Evolutionary conservation across 1,140 invertebrate species (phyloP).

Genomic region (Orius insidiosus): DNA sequence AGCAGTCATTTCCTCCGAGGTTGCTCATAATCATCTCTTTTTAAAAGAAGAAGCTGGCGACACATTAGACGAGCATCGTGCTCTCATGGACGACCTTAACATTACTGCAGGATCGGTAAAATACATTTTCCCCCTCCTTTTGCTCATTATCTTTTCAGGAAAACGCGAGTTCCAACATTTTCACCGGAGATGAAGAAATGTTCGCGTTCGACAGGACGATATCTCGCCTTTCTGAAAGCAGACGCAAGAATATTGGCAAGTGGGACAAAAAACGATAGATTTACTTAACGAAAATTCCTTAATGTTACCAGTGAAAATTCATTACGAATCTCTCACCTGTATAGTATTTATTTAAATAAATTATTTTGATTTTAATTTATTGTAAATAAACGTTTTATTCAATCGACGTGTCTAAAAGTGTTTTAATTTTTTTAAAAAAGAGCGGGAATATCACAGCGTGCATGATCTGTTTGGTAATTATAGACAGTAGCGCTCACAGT

Average conservation of each 20-base stretch:
- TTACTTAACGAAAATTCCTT: background rate
- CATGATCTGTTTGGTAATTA: too few species aligned
- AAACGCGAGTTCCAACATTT: conserved; percentile 62
- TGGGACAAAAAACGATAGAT: conserved; percentile 24
- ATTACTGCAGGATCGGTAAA: conserved; percentile 46
- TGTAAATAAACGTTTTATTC: too few species aligned
- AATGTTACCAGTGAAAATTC: too few species aligned
- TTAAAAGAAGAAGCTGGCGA: conserved; percentile 29
- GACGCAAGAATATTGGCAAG: conserved; percentile 82
- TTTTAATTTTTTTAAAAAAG: too few species aligned
- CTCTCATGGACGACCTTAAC: conserved; percentile 86
- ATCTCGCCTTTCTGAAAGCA: conserved; percentile 88
- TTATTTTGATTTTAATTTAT: too few species aligned
- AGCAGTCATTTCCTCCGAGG: conserved; percentile 62
- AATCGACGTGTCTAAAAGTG: too few species aligned
- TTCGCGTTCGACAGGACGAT: conserved; percentile 92
- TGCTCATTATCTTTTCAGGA: conserved; percentile 31
- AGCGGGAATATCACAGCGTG: too few species aligned
- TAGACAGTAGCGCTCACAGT: too few species aligned
- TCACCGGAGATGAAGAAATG: conserved; percentile 92
- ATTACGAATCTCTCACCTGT: too few species aligned
- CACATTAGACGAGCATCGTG: conserved; percentile 49
- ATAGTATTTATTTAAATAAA: too few species aligned
- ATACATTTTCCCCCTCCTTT: conserved; percentile 9
- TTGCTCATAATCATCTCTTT: conserved; percentile 60